These are phyloP conservation scores for Zoanthus solanderi DNA, from an alignment of 92 coral and sea anemone species.

Conservation along the genomic window DNA sequence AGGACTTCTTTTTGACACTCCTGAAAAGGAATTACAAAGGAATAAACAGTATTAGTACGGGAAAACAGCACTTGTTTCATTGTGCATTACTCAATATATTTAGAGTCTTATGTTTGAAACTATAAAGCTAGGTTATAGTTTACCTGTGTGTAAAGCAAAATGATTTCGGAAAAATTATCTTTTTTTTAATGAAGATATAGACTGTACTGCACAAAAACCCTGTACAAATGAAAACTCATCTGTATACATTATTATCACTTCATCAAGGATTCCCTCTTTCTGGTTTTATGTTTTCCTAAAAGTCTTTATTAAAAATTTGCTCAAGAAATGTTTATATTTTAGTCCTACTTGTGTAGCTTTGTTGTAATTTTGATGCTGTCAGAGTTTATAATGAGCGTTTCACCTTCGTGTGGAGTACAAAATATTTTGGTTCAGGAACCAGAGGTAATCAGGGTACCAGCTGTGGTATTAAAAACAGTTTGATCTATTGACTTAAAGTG, in stretches of 20 bases:
- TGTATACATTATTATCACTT: too few relatives aligned
- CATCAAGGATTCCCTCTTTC: too few relatives aligned
- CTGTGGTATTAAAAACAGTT: neutral
- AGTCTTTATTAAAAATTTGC: too few relatives aligned
- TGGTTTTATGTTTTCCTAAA: too few relatives aligned
- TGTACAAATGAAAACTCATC: too few relatives aligned
- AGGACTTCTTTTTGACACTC: constrained; percentile 78
- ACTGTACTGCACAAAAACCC: too few relatives aligned
- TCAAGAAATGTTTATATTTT: too few relatives aligned
- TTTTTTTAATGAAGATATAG: neutral
- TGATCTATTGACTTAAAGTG: neutral
- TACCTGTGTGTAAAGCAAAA: neutral
- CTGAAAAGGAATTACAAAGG: neutral
- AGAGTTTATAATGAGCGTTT: constrained; percentile 19
- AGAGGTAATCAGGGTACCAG: constrained; percentile 15
- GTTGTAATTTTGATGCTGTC: neutral
- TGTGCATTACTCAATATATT: neutral
- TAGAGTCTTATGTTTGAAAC: neutral
- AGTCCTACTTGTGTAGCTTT: neutral
- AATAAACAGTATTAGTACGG: neutral
- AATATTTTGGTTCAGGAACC: neutral
- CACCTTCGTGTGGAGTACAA: neutral
- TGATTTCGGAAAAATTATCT: too few relatives aligned
- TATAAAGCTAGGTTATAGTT: neutral
- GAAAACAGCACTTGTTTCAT: neutral